Evolutionary conservation across 1,140 invertebrate genomes (phyloP).

Genomic region (Aleiodes sp.): DNA sequence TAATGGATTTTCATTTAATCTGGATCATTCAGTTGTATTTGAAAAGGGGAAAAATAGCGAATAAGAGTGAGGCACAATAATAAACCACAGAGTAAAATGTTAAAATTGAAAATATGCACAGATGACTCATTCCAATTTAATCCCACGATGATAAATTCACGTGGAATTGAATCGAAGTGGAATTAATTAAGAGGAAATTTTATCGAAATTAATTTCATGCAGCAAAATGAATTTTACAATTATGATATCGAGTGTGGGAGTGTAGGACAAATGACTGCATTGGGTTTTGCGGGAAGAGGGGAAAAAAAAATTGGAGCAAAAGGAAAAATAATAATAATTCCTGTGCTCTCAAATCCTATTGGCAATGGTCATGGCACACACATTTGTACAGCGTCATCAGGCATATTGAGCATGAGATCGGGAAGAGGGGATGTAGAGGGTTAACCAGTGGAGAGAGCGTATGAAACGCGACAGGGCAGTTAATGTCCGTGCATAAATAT

Average conservation of each 20-base stretch:
- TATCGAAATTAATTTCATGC: not conserved
- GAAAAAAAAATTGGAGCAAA: not conserved
- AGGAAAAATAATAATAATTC: no score
- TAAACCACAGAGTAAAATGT: no score
- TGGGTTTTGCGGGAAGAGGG: not conserved
- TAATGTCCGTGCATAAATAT: constrained; percentile 57
- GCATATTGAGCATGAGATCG: not conserved
- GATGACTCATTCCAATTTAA: not conserved
- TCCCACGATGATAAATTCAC: not conserved
- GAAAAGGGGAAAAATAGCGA: no score
- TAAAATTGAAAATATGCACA: no score
- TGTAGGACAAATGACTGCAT: not conserved
- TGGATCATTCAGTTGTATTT: no score
- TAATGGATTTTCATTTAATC: no score
- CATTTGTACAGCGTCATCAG: not conserved
- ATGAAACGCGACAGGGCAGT: constrained; percentile 38
- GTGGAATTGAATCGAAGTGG: constrained; percentile 1
- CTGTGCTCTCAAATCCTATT: no score
- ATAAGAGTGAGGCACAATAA: no score
- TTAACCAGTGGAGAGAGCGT: not conserved
- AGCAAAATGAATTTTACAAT: not conserved
- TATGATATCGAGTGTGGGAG: not conserved
- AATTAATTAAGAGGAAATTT: not conserved
- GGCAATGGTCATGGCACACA: constrained; percentile 5
- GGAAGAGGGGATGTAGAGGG: not conserved